phyloP scores from a whole-genome alignment of 2,113 vertebrate genomes.

The Carollia perspicillata region DNA sequence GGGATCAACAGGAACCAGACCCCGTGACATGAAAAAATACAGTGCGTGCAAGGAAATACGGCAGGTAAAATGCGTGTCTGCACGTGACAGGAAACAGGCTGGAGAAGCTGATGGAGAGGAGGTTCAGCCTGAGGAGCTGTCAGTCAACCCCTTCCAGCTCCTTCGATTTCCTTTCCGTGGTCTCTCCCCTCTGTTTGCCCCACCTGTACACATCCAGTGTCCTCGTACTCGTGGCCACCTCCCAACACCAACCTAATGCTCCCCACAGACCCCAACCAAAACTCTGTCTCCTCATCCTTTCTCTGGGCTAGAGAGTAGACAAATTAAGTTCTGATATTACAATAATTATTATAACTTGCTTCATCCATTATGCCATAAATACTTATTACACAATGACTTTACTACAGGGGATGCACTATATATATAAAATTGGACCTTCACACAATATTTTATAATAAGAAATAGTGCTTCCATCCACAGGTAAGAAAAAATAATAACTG shows the following conservation, averaged over 20 bases:
- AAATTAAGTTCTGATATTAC: background rate
- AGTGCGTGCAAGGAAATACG: fast-evolving
- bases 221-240: background rate
- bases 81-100: background rate
- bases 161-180: background rate
- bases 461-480: background rate
- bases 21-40: background rate
- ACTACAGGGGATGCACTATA: background rate
- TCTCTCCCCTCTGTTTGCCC: background rate
- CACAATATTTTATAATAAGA: background rate
- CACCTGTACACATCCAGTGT: fast-evolving
- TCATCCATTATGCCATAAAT: background rate
- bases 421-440: background rate
- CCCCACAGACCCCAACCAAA: background rate
- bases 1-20: background rate
- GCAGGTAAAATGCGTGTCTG: background rate
- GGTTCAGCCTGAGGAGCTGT: too few species aligned
- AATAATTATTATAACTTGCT: background rate
- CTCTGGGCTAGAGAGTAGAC: background rate
- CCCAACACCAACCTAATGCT: background rate
- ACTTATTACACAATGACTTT: background rate
- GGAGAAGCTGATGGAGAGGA: background rate
- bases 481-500: background rate
- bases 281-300: background rate
- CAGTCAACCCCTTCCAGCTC: background rate